Evolutionary conservation across 2,888 invertebrate genomes (phyloP), one percentile per base, ranked within the genome.

Genomic region (Micoletzkya japonica): DNA sequence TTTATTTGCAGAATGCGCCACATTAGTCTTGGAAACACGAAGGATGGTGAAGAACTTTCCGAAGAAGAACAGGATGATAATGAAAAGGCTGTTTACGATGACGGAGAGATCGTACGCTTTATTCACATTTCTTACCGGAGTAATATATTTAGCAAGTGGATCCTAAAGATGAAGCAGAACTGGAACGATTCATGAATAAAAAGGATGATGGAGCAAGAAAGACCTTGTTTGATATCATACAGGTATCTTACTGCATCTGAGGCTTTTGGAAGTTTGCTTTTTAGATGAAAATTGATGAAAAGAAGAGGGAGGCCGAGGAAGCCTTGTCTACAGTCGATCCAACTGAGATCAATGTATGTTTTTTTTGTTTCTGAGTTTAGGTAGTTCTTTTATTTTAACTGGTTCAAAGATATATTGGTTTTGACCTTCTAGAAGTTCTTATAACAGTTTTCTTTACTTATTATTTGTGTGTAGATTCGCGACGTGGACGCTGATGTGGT

Each of bases 221-320:
- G 71, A 93, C 93, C 1, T 87, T 97, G 50, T 93, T 93, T 24
- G 94, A 96, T 85, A 91, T 95, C 54, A 94, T 97, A 72, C 90
- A 91, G 88, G 94, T 75, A 37, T 34, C 4, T 17, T n/a, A 24
- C 20, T 6, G 6, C 10, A 14, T 52, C 24, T 17, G 6, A 24
- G 6, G 24, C 24, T 17, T n/a, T 52, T 24, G 17, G 6, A 52
- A 24, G 10, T 44, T 10, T 44, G 44, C 6, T 58, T 4, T 58
- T 4, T 32, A 68, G 68, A 36, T 94, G 78, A 95, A 93, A 88
- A 91, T 96, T 50, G 92, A 92, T 34, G 94, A 95, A 83, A 95
- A 94, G 86, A 91, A 93, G 82, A 93, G 93, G 0, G 95, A 95
- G 88, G 89, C 95, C 26, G 90, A 92, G 56, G 91, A 92, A 37